Percentiles rank a stretch among this genome's conserved stretches.
phyloP scores from a whole-genome alignment of 2,888 invertebrate genomes.

The Stenotaenia linearis region DNA sequence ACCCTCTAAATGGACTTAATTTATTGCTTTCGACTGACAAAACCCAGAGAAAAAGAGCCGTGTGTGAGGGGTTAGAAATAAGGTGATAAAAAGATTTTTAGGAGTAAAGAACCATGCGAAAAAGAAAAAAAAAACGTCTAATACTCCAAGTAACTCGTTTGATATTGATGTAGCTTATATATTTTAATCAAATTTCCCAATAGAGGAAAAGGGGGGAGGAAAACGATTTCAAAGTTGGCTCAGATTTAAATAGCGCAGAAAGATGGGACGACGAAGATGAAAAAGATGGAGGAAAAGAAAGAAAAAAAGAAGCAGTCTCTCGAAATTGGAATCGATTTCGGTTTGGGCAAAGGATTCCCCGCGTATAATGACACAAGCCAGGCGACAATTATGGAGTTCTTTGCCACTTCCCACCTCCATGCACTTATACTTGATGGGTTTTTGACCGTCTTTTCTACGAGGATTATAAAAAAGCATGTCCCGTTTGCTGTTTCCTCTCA shows the following conservation, averaged over 20 bases:
- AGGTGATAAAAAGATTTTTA: neutral
- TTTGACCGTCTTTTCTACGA: constrained; percentile 14
- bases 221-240: neutral
- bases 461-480: constrained; percentile 12
- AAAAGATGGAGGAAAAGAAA: neutral
- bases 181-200: constrained; percentile 2
- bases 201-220: neutral
- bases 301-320: neutral
- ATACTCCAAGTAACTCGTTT: neutral
- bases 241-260: neutral
- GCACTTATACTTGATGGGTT: constrained; percentile 7
- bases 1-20: neutral
- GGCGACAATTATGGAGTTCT: constrained; percentile 15
- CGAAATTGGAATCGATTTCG: constrained; percentile 13
- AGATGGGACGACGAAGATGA: neutral
- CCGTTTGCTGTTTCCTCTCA: constrained; percentile 7
- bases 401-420: neutral
- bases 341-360: constrained; percentile 3
- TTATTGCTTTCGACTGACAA: neutral
- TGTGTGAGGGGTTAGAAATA: neutral
- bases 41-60: neutral
- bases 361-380: constrained; percentile 2
- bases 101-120: neutral
- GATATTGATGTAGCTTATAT: neutral
- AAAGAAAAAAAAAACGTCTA: neutral